Percentiles rank a stretch among this genome's conserved stretches.
phyloP scores from a whole-genome alignment of 30 jellyfish, hydroid and myxozoan genomes.

The Rhopilema esculentum region DNA sequence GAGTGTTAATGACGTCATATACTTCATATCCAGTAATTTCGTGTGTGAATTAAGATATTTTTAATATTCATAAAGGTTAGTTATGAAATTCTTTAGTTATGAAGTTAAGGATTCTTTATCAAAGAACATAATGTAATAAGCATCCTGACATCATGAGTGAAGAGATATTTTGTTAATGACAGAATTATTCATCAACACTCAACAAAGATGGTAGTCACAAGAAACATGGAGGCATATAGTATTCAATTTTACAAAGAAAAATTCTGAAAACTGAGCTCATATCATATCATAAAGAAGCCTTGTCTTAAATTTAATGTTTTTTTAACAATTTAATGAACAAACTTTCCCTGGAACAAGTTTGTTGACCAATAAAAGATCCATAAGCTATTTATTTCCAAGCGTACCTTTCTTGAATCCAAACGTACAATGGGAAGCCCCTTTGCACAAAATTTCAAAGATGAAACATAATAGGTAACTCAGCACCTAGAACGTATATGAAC shows the following conservation, averaged over 20 bases:
- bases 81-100: too few species aligned
- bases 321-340: not conserved
- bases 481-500: not conserved
- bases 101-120: not conserved
- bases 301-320: not conserved
- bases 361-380: not conserved
- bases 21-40: not conserved
- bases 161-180: not conserved
- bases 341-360: not conserved
- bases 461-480: not conserved
- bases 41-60: not conserved
- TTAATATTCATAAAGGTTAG: not conserved
- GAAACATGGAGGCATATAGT: not conserved
- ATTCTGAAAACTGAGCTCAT: not conserved
- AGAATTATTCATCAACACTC: not conserved
- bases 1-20: not conserved
- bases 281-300: not conserved
- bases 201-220: not conserved
- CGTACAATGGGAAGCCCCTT: not conserved
- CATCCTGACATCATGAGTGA: not conserved
- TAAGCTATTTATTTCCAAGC: not conserved
- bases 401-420: not conserved
- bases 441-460: not conserved
- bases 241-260: not conserved
- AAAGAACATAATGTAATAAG: not conserved